Percentiles rank a stretch among this genome's conserved stretches.
phyloP scores from a whole-genome alignment of 2,113 vertebrate species.

The Lichenostomus cassidix region DNA sequence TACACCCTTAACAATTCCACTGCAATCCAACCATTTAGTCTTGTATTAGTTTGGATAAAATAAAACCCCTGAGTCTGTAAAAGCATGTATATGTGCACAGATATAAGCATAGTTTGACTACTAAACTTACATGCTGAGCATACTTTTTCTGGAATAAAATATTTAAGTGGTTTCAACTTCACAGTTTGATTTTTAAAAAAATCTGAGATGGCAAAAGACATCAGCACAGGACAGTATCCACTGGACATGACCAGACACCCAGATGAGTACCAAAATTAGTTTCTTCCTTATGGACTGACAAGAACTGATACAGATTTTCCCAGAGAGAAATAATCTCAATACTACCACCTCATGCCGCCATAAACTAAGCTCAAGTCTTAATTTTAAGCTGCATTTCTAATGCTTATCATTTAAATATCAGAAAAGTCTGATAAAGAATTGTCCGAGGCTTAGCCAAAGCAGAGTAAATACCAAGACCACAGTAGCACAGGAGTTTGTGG shows the following conservation, averaged over 20 bases:
- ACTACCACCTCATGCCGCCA: background rate
- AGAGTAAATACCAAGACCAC: background rate
- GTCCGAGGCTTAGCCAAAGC: background rate
- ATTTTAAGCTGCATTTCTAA: constrained; percentile 5
- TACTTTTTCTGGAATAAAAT: constrained; percentile 62
- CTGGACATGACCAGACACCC: background rate
- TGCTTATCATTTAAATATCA: background rate
- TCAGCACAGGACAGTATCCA: constrained; percentile 15
- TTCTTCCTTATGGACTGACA: background rate
- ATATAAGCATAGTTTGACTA: background rate
- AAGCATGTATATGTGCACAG: background rate
- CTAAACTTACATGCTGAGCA: constrained; percentile 38
- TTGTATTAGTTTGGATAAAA: background rate
- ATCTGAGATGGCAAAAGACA: constrained; percentile 11
- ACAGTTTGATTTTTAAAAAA: background rate
- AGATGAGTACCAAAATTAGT: background rate
- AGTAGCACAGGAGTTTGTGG: background rate
- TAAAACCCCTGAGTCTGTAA: background rate
- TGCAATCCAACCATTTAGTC: background rate
- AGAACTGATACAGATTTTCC: background rate
- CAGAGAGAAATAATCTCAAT: background rate
- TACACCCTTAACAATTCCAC: background rate
- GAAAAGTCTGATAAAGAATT: background rate
- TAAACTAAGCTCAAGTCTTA: background rate
- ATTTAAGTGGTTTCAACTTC: constrained; percentile 58